Evolutionary conservation across 1,140 invertebrate species (phyloP), one percentile per base, ranked within the genome.

Genomic region (Heliconius hewitsoni): DNA sequence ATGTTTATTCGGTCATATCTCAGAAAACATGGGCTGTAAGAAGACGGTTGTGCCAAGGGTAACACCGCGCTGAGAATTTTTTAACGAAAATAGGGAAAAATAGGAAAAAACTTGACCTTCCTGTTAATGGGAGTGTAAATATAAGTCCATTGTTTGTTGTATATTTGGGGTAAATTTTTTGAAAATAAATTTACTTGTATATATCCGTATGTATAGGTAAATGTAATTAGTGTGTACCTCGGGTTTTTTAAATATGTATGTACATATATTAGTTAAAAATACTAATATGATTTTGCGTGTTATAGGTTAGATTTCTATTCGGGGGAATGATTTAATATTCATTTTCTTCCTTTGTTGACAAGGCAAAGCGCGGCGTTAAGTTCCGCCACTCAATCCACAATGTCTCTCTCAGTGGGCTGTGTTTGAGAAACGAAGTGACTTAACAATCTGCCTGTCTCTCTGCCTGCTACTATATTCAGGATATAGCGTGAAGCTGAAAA

Each of bases 1-100:
- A 73, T 80, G 78, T 80, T 76, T 80, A 80, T 76, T 76, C 55
- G 74, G 66, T 50, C 78, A 80, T 80, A 80, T 80, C 74, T 74
- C 50, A 50, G 74, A 76, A 80, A 76, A 80, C 78, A 80, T 37
- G 37, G 37, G 30, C 46, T 55, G 66, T 76, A 76, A 76, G 75
- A 57, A 34, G 74, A 60, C 27, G 70, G 74, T 76, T 80, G 57
- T 76, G 72, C 78, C 71, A 27, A 70, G 50, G 78, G 78, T 73
- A 30, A 73, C 13, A 46, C 13, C 60, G 74, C 70, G 76, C 37
- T 55, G 13, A 37, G 78, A 80, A 80, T 76, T 76, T 80, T 80
- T 76, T 52, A 80, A 66, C 60, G 23, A 66, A 57, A 66, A 66
- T 66, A 30, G 27, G 60, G 79, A 46, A 80, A 76, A 80, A 80